phyloP scores from a whole-genome alignment of 2,113 vertebrate genomes.

The Caracal caracal region DNA sequence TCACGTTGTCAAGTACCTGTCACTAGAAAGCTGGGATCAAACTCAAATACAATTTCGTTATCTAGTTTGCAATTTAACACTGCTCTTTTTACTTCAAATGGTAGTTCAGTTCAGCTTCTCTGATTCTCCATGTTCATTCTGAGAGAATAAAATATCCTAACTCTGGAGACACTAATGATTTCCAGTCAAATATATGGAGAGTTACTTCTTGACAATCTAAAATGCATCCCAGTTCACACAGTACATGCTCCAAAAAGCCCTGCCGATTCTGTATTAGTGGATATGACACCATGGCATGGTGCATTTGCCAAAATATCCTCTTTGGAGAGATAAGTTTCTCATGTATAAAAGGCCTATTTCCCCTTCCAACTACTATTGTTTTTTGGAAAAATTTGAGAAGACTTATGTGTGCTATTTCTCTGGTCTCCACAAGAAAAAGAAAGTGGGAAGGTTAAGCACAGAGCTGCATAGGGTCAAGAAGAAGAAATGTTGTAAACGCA shows the following conservation, averaged over 20 bases:
- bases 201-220: neutral
- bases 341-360: neutral
- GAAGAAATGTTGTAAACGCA: neutral
- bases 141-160: conserved; percentile 29
- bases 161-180: neutral
- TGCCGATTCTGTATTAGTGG: neutral
- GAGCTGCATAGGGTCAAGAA: neutral
- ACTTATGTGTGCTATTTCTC: neutral
- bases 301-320: conserved; percentile 4
- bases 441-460: neutral
- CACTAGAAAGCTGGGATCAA: neutral
- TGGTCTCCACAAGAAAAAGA: neutral
- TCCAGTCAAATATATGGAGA: neutral
- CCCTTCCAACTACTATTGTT: neutral
- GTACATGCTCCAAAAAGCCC: neutral
- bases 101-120: neutral
- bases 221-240: neutral
- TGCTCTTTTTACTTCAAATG: neutral
- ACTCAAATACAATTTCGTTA: neutral
- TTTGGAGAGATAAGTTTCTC: neutral
- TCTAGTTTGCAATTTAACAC: neutral
- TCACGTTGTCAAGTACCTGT: neutral
- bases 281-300: neutral
- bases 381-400: conserved; percentile 12
- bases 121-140: neutral